Evolutionary conservation across 2,888 invertebrate genomes (phyloP), one percentile per base, ranked within the genome.

Genomic region (Stomorhina lunata): DNA sequence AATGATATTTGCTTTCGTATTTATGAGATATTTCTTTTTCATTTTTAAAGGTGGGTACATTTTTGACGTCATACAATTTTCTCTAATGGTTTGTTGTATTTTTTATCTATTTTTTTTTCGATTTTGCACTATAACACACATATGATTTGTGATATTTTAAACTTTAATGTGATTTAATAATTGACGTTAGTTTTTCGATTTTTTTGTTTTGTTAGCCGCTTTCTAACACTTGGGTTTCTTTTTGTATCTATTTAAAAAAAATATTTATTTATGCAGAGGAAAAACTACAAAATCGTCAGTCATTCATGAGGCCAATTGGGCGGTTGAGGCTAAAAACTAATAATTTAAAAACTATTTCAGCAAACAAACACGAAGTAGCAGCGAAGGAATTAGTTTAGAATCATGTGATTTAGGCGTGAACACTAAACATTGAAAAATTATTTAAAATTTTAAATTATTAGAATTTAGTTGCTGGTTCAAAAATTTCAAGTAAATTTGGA

Each of bases 51-150:
- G 71, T 71, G 71, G 43, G 65, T 59, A 66, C 37, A 4, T 43
- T 53, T 57, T 65, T 81, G 77, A 77, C 81, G 77, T 81, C 81
- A 81, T 45, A n/a, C 9, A 43, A 25, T 40, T 66, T 72, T 55
- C 34, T 68, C 48, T 50, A 43, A 29, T 55, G 29, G n/a, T n/a
- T n/a, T n/a, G n/a, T n/a, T n/a, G n/a, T n/a, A n/a, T n/a, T n/a
- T n/a, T n/a, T n/a, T n/a, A n/a, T n/a, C n/a, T n/a, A n/a, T n/a
- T n/a, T n/a, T n/a, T n/a, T n/a, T n/a, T n/a, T n/a, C n/a, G n/a
- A 57, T 59, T 75, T 55, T 66, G 20, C 12, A 55, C 53, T 65
- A 5, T n/a, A 61, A 55, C 7, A 29, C 6, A 65, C 37, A 29
- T 17, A 27, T n/a, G 40, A 37, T 27, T 40, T 6, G 32, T 25